Conservation (phyloP, 2,797 vertebrate genomes). For the Darevskia nairensis region DNA sequence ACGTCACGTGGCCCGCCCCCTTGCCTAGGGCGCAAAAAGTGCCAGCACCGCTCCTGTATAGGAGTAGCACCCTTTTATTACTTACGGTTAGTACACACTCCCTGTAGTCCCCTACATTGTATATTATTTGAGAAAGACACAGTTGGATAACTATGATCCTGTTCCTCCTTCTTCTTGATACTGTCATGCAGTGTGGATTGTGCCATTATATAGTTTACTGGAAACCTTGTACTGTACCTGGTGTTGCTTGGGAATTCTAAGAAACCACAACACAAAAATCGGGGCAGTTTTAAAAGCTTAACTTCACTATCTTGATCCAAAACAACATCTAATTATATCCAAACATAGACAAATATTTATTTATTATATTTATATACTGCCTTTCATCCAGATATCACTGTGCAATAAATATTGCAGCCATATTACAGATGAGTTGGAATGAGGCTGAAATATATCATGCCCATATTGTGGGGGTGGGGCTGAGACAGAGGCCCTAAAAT, state of each 20-base stretch:
- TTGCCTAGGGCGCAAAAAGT: too few relatives aligned
- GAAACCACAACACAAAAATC: too few relatives aligned
- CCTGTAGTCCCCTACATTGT: neutral
- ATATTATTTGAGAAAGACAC: neutral
- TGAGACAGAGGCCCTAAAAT: neutral
- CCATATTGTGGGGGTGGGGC: neutral
- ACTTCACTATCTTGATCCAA: too few relatives aligned
- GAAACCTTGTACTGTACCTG: too few relatives aligned
- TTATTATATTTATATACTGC: neutral
- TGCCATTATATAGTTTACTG: too few relatives aligned
- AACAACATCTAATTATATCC: too few relatives aligned
- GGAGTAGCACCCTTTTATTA: neutral
- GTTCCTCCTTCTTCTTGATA: neutral
- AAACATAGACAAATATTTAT: too few relatives aligned
- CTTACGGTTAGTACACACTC: neutral
- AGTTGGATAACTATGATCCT: neutral
- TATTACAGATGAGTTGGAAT: neutral
- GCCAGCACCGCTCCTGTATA: neutral
- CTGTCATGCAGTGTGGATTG: neutral
- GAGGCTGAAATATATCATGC: neutral
- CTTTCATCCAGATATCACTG: neutral
- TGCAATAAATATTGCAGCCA: neutral
- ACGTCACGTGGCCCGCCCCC: too few relatives aligned
- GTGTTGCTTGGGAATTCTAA: neutral
- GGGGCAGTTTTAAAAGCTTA: too few relatives aligned